Evolutionary conservation across 2,888 invertebrate genomes (phyloP).

Genomic region (Tinea pellionella): DNA sequence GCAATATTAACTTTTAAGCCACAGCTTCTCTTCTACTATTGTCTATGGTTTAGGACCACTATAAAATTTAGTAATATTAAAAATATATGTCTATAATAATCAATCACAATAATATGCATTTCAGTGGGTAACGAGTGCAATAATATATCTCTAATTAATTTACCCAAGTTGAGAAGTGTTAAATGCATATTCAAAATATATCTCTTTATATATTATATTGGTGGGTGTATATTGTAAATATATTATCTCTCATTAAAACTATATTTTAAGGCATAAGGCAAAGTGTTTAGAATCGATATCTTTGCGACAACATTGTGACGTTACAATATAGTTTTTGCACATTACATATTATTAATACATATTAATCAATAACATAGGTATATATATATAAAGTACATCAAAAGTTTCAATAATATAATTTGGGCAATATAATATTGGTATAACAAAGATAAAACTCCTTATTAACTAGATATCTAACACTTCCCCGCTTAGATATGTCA

Average conservation of each 20-base stretch:
- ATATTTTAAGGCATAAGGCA: not conserved
- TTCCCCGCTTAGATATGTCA: slow-evolving; percentile 7
- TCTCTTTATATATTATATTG: not conserved
- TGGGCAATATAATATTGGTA: not conserved
- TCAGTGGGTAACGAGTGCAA: not conserved
- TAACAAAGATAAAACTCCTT: slow-evolving; percentile 1
- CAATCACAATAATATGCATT: slow-evolving; percentile 7
- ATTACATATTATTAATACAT: not conserved
- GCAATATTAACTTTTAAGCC: not conserved
- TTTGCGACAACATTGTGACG: slow-evolving; percentile 4
- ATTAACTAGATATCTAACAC: slow-evolving; percentile 5
- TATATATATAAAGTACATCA: slow-evolving; percentile 8
- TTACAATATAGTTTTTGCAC: not conserved
- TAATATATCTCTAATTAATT: not conserved
- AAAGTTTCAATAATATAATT: not conserved
- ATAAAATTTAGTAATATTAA: slow-evolving; percentile 2
- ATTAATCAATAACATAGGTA: not conserved
- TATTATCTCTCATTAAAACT: not conserved
- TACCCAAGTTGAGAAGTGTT: slow-evolving; percentile 8
- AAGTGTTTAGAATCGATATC: not conserved
- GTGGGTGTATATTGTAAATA: not conserved
- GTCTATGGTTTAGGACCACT: not conserved
- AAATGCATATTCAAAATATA: slow-evolving; percentile 6
- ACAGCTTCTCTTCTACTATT: slow-evolving; percentile 1
- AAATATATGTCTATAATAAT: slow-evolving; percentile 2